Evolutionary conservation across 2,888 invertebrate species (phyloP).

Genomic region (Tortrix viridana): DNA sequence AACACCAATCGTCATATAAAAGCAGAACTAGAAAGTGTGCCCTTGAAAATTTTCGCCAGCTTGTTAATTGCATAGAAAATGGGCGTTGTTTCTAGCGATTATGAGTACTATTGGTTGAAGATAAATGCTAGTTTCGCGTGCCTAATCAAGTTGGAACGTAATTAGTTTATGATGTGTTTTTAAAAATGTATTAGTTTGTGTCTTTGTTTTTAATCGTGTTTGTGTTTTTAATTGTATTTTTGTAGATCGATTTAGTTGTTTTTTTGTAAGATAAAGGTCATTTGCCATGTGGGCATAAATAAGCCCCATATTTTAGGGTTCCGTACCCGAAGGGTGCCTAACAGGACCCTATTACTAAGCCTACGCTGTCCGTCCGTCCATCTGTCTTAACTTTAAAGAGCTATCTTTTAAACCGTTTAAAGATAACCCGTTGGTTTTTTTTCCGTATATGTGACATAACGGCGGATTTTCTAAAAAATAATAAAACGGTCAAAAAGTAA

Average conservation of each 20-base stretch:
- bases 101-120: slow-evolving; percentile 16
- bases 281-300: too few species aligned
- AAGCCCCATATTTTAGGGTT: too few species aligned
- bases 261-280: background rate
- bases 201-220: slow-evolving; percentile 1
- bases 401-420: too few species aligned
- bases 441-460: too few species aligned
- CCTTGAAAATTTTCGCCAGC: slow-evolving; percentile 65
- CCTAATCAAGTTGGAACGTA: slow-evolving; percentile 20
- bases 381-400: too few species aligned
- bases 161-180: slow-evolving; percentile 30
- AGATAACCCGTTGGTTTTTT: too few species aligned
- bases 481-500: too few species aligned
- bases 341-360: too few species aligned
- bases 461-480: too few species aligned
- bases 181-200: slow-evolving; percentile 6
- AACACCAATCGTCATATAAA: slow-evolving; percentile 42
- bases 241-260: background rate
- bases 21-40: slow-evolving; percentile 55
- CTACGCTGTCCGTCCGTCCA: too few species aligned
- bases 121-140: slow-evolving; percentile 28
- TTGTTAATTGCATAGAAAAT: slow-evolving; percentile 49
- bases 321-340: too few species aligned
- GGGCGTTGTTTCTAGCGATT: slow-evolving; percentile 19
- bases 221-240: slow-evolving; percentile 3